A percentile compares a stretch with the other conserved stretches of the same genome.
Conservation (phyloP, 2,797 vertebrate genomes). For the Cercopithecus hamlyni region DNA sequence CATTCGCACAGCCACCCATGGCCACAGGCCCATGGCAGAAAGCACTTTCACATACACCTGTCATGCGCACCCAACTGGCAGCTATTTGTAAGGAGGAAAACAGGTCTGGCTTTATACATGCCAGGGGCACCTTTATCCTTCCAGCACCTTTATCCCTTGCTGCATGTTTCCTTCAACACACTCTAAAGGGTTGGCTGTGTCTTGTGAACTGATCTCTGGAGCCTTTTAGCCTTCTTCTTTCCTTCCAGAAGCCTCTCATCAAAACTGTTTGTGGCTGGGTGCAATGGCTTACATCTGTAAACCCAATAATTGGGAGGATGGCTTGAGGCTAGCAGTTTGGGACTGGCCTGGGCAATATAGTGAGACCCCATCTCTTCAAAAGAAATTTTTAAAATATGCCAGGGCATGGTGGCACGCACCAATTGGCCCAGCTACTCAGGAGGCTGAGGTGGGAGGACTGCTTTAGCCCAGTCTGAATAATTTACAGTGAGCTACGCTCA, state of each 20-base stretch:
- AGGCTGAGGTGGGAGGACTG: not conserved
- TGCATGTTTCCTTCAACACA: not conserved
- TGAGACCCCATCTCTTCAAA: not conserved
- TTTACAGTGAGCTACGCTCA: not conserved
- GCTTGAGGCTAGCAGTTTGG: not conserved
- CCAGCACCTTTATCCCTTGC: not conserved
- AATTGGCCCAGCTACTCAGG: not conserved
- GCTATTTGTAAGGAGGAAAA: not conserved
- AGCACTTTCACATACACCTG: not conserved
- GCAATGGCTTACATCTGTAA: not conserved
- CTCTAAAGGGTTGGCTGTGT: too few relatives aligned
- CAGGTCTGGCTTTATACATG: not conserved
- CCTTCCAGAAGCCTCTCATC: not conserved
- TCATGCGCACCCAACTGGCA: not conserved
- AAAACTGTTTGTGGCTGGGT: not conserved
- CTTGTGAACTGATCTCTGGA: not conserved
- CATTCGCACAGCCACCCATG: not conserved
- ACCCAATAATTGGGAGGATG: not conserved
- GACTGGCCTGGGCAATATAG: not conserved
- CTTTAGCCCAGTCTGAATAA: not conserved
- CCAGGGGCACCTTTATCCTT: not conserved
- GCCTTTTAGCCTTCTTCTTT: not conserved
- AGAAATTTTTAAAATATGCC: not conserved
- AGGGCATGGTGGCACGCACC: not conserved
- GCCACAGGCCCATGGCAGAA: not conserved